These are phyloP conservation scores for Chlorodrepanis virens DNA, from an alignment of 2,113 vertebrate genomes.

Conservation along the genomic window DNA sequence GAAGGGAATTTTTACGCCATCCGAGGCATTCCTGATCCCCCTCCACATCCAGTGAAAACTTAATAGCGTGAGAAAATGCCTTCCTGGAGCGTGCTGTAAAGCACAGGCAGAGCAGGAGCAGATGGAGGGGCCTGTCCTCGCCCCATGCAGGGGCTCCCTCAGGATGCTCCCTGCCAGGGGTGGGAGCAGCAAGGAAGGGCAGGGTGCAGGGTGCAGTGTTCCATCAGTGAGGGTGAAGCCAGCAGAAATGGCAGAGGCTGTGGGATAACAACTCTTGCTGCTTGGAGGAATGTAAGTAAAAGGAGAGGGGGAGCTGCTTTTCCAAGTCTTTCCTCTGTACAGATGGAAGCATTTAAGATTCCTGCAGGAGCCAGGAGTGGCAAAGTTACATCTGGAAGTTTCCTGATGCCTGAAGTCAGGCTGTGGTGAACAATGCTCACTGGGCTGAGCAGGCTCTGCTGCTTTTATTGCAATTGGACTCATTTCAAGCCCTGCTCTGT, in stretches of 20 bases:
- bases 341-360: constrained; percentile 73
- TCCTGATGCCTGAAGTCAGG: constrained; percentile 62
- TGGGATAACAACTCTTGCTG: neutral
- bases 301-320: neutral
- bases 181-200: neutral
- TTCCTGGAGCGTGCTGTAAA: neutral
- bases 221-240: neutral
- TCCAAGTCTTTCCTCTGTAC: neutral
- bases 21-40: constrained; percentile 1
- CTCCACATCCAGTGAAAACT: constrained; percentile 55
- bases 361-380: constrained; percentile 56
- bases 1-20: constrained; percentile 28
- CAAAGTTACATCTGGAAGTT: constrained; percentile 68
- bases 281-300: neutral
- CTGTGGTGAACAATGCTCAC: neutral
- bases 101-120: constrained; percentile 31
- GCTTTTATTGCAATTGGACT: constrained; percentile 63
- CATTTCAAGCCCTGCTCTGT: constrained; percentile 36
- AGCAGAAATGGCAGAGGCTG: neutral
- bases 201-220: neutral
- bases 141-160: rapidly evolving
- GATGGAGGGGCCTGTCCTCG: neutral
- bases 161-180: neutral
- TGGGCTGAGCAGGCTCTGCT: constrained; percentile 30
- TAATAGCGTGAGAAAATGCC: constrained; percentile 64